Evolutionary conservation across 37 sponge, comb jelly and placozoan genomes (phyloP).

Genomic region (Chondrilla cf. caribensis): DNA sequence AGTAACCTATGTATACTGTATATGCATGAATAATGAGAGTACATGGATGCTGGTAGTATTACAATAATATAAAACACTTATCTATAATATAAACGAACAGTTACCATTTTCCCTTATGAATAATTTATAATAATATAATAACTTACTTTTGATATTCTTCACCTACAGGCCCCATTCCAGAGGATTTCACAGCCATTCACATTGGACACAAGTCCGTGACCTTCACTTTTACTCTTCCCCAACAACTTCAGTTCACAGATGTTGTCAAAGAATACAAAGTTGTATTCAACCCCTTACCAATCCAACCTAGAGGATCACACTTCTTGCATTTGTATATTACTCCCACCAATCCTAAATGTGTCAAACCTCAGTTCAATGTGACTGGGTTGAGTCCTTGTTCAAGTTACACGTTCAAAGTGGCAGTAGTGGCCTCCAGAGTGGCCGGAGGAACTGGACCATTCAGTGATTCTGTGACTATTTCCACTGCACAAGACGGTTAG

Average conservation of each 20-base stretch:
- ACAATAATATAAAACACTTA: too few relatives aligned
- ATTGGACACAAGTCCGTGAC: background rate
- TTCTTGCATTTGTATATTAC: background rate
- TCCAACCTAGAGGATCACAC: too few relatives aligned
- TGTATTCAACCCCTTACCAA: background rate
- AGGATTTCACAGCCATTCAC: background rate
- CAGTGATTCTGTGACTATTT: background rate
- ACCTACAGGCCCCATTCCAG: background rate
- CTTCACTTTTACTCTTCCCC: background rate
- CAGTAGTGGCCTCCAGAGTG: background rate
- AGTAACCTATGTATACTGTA: too few relatives aligned
- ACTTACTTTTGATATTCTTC: background rate
- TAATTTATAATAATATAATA: too few relatives aligned
- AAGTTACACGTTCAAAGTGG: background rate
- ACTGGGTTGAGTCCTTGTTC: background rate
- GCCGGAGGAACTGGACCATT: background rate
- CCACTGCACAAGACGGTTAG: background rate
- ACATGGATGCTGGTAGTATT: too few relatives aligned
- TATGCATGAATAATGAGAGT: too few relatives aligned
- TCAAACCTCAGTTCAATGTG: background rate
- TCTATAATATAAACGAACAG: too few relatives aligned
- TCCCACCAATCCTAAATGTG: background rate
- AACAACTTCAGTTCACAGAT: background rate
- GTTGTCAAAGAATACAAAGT: background rate
- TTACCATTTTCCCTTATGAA: too few relatives aligned